phyloP scores from a whole-genome alignment of 2,113 vertebrate genomes.

The Prionailurus bengalensis region DNA sequence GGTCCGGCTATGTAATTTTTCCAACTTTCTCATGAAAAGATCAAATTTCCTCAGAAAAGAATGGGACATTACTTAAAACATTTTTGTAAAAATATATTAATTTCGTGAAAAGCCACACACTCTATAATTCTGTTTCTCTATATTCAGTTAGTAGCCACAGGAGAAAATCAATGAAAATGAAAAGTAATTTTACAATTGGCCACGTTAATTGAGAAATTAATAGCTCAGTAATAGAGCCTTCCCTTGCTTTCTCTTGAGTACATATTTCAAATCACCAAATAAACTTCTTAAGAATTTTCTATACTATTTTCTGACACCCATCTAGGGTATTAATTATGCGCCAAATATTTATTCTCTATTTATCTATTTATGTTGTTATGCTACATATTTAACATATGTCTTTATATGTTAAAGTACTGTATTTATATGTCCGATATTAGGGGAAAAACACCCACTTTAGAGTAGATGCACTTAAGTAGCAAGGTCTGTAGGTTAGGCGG shows the following conservation, averaged over 20 bases:
- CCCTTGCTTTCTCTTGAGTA: not conserved
- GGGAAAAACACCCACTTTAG: not conserved
- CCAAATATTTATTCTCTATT: constrained; percentile 1
- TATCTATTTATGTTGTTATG: not conserved
- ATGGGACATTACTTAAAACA: not conserved
- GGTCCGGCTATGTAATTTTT: not conserved
- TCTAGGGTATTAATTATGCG: not conserved
- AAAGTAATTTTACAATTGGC: constrained; percentile 23
- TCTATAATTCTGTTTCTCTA: constrained; percentile 11
- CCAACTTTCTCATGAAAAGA: not conserved
- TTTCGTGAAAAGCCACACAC: not conserved
- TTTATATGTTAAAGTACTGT: not conserved
- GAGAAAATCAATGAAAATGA: not conserved
- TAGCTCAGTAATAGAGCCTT: not conserved
- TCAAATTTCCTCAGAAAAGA: not conserved
- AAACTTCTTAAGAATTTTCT: not conserved
- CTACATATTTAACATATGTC: not conserved
- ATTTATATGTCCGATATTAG: not conserved
- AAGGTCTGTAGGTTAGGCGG: not conserved
- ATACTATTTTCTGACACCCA: not conserved
- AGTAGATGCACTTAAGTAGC: not conserved
- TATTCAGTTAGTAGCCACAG: not conserved
- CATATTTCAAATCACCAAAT: not conserved
- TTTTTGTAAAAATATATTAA: not conserved
- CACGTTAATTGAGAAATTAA: constrained; percentile 38